These are phyloP conservation scores for Miichthys miiuy DNA, from an alignment of 2,797 vertebrate species.

Conservation along the genomic window DNA sequence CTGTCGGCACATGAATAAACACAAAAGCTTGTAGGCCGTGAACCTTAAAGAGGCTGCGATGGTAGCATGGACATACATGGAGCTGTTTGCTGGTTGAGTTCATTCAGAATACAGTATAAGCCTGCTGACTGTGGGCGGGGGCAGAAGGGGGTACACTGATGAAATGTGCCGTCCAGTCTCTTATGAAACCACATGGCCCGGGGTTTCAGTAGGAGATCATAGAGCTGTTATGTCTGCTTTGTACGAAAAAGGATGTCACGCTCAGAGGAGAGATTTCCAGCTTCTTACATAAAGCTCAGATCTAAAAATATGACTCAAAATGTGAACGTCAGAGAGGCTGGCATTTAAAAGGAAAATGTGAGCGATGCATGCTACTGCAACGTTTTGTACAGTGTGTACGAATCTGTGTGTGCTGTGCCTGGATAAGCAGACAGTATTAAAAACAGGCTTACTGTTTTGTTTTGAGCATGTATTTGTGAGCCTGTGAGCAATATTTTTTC, in stretches of 20 bases:
- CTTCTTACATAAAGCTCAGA: slow-evolving; percentile 60
- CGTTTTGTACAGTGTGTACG: not conserved
- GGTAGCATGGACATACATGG: slow-evolving; percentile 76
- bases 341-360: not conserved
- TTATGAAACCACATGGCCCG: slow-evolving; percentile 61
- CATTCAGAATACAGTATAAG: slow-evolving; percentile 38
- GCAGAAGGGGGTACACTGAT: slow-evolving; percentile 20
- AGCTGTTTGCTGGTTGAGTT: slow-evolving; percentile 59
- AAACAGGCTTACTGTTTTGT: not conserved
- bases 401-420: not conserved
- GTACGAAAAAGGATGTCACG: slow-evolving; percentile 36
- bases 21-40: slow-evolving; percentile 39
- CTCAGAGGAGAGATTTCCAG: slow-evolving; percentile 35
- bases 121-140: slow-evolving; percentile 18
- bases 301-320: slow-evolving; percentile 46
- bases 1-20: slow-evolving; percentile 57
- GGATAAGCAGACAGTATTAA: not conserved
- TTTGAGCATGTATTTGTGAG: not conserved
- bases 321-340: slow-evolving; percentile 3
- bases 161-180: slow-evolving; percentile 42
- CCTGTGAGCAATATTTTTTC: not conserved
- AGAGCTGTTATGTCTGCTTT: slow-evolving; percentile 50
- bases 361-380: not conserved
- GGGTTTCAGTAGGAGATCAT: slow-evolving; percentile 46
- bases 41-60: slow-evolving; percentile 47